Evolutionary conservation across 2,888 invertebrate species (phyloP).

Genomic region (Tachina fera): DNA sequence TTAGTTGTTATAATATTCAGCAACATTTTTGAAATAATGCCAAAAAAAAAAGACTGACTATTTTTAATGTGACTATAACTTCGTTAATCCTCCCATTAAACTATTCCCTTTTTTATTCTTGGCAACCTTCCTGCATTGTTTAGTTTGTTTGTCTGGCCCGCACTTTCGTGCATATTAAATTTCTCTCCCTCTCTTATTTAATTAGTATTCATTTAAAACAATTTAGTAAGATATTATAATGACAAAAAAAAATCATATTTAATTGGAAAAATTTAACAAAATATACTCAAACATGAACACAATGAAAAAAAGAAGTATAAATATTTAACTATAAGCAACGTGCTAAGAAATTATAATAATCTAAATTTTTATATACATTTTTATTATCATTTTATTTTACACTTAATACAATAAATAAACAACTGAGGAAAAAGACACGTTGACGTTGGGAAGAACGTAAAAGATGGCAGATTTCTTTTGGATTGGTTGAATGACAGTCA

Average conservation of each 20-base stretch:
- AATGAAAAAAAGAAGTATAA: constrained; percentile 21
- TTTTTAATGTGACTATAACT: not conserved
- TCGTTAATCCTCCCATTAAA: not conserved
- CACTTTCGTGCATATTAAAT: constrained; percentile 49
- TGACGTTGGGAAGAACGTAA: constrained; percentile 32
- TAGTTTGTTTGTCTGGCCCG: not conserved
- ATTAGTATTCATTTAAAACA: constrained; percentile 69
- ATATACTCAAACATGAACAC: constrained; percentile 28
- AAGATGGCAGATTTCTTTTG: constrained; percentile 64
- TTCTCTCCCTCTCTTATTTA: constrained; percentile 39
- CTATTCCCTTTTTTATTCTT: constrained; percentile 4
- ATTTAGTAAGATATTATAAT: constrained; percentile 43
- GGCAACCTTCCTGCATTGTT: constrained; percentile 32
- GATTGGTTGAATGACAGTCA: constrained; percentile 37
- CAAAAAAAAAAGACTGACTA: not conserved
- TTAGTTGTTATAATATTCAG: not conserved
- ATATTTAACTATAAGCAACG: constrained; percentile 42
- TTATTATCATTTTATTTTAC: constrained; percentile 35
- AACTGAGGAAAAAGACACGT: constrained; percentile 10
- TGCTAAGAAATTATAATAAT: constrained; percentile 71
- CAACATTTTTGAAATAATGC: constrained; percentile 1
- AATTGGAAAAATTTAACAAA: constrained; percentile 64
- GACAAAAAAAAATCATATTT: constrained; percentile 47
- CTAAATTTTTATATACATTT: constrained; percentile 50
- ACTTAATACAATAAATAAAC: constrained; percentile 34